Conservation (phyloP, 2,113 vertebrate species). For the Hemiscyllium ocellatum region DNA sequence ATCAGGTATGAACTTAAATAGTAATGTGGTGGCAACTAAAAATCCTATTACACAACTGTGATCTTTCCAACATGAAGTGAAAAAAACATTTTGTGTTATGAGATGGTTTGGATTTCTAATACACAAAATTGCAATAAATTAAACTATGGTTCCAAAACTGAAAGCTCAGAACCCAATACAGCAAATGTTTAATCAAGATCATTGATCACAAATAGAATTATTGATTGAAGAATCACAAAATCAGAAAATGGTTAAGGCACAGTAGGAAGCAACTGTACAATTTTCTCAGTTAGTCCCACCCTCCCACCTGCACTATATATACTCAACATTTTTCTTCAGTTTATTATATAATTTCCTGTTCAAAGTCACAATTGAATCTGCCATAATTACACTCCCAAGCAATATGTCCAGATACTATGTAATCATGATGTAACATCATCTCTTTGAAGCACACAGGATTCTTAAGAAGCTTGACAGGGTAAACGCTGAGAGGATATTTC, state of each 20-base stretch:
- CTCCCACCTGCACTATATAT: neutral
- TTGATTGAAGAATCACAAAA: neutral
- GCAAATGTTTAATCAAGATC: neutral
- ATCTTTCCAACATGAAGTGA: neutral
- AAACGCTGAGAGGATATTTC: too few species aligned
- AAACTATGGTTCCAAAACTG: neutral
- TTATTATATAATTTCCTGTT: neutral
- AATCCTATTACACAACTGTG: neutral
- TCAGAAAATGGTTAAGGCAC: neutral
- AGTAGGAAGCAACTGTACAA: neutral
- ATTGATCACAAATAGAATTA: neutral
- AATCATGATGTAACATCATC: neutral
- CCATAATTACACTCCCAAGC: neutral
- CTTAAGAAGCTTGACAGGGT: too few species aligned
- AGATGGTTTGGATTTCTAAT: neutral
- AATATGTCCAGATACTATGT: neutral
- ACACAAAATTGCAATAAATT: slow-evolving; percentile 9
- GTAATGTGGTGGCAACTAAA: neutral
- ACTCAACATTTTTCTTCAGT: neutral
- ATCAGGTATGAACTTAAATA: neutral
- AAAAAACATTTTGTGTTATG: neutral
- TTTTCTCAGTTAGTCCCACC: neutral
- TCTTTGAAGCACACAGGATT: too few species aligned
- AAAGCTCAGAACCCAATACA: neutral
- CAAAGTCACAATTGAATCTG: neutral